Percentiles rank a stretch among this genome's conserved stretches.
Conservation (phyloP, 53 echinoderm and acorn worm genomes). For the Stichopus horrens region DNA sequence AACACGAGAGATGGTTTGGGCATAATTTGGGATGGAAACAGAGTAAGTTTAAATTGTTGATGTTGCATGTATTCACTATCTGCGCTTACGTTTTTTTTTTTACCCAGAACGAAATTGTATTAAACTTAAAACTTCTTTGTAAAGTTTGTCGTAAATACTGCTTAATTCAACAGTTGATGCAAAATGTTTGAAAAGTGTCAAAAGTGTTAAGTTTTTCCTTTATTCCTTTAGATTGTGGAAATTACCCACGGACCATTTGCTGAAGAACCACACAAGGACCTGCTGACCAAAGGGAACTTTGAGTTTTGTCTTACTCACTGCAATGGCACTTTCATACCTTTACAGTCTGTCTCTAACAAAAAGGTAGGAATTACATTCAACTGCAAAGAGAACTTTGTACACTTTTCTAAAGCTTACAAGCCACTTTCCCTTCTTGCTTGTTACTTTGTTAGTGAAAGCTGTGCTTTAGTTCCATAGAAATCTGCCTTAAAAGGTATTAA, state of each 20-base stretch:
- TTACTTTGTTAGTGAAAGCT: too few species aligned
- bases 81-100: too few species aligned
- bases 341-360: background rate
- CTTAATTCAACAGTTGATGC: background rate
- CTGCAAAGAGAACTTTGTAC: too few species aligned
- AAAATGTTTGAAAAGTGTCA: background rate
- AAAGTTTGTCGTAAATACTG: background rate
- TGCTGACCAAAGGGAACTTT: background rate
- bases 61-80: too few species aligned
- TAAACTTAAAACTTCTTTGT: background rate
- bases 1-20: background rate
- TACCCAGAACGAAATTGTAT: background rate
- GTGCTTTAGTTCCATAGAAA: too few species aligned
- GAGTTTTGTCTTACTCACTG: background rate
- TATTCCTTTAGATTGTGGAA: background rate
- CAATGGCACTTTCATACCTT: slow-evolving; percentile 19
- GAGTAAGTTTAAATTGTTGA: background rate
- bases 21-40: background rate
- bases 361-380: background rate
- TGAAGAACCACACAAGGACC: background rate
- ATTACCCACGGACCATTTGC: background rate
- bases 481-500: too few species aligned
- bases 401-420: too few species aligned
- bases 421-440: too few species aligned
- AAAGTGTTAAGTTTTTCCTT: background rate